A percentile compares a stretch with the other conserved stretches of the same genome.
Evolutionary conservation across 1,140 invertebrate species (phyloP).

Genomic region (Danaus plexippus): DNA sequence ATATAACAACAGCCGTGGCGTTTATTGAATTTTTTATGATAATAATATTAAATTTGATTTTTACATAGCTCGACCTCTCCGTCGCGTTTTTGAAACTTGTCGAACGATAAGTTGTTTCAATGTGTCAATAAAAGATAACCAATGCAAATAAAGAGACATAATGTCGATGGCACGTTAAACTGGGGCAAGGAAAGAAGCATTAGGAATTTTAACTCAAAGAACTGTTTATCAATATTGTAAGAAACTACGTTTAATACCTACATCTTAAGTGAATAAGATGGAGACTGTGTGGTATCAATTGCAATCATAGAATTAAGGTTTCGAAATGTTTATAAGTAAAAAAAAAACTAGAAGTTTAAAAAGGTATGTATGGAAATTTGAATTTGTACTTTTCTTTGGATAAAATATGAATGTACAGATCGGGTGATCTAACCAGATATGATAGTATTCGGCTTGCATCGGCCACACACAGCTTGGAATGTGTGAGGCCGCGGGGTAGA

Average conservation of each 20-base stretch:
- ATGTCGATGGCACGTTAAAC: slow-evolving; percentile 52
- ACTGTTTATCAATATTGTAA: too few species aligned
- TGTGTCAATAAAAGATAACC: slow-evolving; percentile 63
- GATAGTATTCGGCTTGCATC: slow-evolving; percentile 11
- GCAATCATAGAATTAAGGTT: too few species aligned
- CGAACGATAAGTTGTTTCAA: slow-evolving; percentile 63
- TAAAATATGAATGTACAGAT: too few species aligned
- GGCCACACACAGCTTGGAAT: slow-evolving; percentile 32
- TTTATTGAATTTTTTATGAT: neutral
- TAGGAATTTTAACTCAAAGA: neutral
- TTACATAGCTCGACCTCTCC: slow-evolving; percentile 6
- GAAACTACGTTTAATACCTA: too few species aligned
- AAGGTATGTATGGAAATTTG: too few species aligned
- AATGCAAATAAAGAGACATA: slow-evolving; percentile 48
- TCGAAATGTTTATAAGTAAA: too few species aligned
- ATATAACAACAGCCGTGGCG: too few species aligned
- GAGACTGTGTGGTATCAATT: too few species aligned
- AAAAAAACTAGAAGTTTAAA: too few species aligned
- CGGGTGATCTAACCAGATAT: neutral
- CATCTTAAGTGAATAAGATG: too few species aligned
- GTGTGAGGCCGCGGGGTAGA: slow-evolving; percentile 54
- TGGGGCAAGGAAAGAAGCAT: slow-evolving; percentile 27
- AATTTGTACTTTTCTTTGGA: too few species aligned
- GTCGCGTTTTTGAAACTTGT: slow-evolving; percentile 42
- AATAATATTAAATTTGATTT: neutral